Evolutionary conservation across 64 coral and sea anemone species (phyloP), one percentile per base, ranked within the genome.

Genomic region (Pachyseris speciosa): DNA sequence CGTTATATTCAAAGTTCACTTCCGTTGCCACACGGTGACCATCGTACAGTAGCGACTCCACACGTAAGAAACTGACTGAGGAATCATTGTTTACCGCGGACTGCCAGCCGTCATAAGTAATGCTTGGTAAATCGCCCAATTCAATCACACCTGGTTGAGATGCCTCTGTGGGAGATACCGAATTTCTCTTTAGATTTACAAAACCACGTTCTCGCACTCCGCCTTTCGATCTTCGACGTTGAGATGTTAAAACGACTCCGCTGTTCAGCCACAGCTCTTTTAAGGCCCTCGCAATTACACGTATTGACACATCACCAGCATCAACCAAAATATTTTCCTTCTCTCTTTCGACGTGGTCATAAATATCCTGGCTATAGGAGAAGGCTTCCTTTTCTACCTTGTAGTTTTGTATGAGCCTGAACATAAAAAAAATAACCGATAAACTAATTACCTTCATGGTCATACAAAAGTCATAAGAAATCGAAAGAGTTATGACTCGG

Each of bases 371-470:
- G 9, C 64, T 67, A 32, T 32, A 67, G 1, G 64, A 67, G 64
- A 67, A 67, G 64, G 64, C 64, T 67, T 67, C 64, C 1, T 33
- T 67, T 67, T 32, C 64, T 67, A 67, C 64, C 64, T 67, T 67
- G 64, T 67, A 67, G 64, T 67, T 67, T 67, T 67, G 64, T 67
- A 67, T 31, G 10, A 67, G 28, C 64, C 64, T 67, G 15, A 52
- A 52, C 5, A 10, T n/a, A n/a, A n/a, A n/a, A 16, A 52, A 52
- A 6, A 9, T 10, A 15, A 52, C 6, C 50, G 50, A 12, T 52
- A 16, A 3, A 52, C 19, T 16, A 52, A 52, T 52, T 52, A n/a
- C n/a, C n/a, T n/a, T n/a, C n/a, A n/a, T n/a, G n/a, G n/a, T n/a
- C n/a, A n/a, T n/a, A n/a, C n/a, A n/a, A n/a, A n/a, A n/a, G n/a